phyloP scores from a whole-genome alignment of 2,797 vertebrate species.

The Cottoperca gobio region DNA sequence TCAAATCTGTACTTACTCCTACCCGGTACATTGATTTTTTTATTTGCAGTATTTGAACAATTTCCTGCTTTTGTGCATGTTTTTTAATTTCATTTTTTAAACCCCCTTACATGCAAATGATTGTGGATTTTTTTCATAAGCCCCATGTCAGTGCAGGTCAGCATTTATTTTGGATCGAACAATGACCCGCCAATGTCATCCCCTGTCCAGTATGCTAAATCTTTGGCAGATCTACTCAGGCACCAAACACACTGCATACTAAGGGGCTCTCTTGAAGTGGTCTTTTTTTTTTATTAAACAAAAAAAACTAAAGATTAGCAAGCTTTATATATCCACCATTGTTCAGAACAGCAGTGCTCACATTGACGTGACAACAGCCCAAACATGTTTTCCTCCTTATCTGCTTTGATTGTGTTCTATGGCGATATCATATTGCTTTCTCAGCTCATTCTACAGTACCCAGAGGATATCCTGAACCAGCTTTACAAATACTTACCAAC shows the following conservation, averaged over 20 bases:
- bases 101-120: background rate
- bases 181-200: background rate
- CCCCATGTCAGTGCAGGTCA: background rate
- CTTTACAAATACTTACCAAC: constrained; percentile 42
- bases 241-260: background rate
- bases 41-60: background rate
- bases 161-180: background rate
- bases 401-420: constrained; percentile 5
- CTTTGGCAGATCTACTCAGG: background rate
- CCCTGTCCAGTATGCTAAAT: background rate
- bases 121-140: background rate
- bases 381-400: constrained; percentile 25
- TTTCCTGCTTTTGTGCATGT: background rate
- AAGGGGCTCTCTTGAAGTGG: background rate
- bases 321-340: background rate
- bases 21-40: background rate
- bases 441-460: constrained; percentile 22
- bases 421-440: background rate
- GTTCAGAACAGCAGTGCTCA: constrained; percentile 1
- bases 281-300: background rate
- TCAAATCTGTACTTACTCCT: background rate
- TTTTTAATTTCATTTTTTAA: background rate
- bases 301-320: background rate
- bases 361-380: background rate
- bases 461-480: constrained; percentile 58